Percentiles rank a stretch among this genome's conserved stretches.
These are phyloP conservation scores for Oreochromis niloticus DNA, from an alignment of 2,113 vertebrate genomes.

Conservation along the genomic window DNA sequence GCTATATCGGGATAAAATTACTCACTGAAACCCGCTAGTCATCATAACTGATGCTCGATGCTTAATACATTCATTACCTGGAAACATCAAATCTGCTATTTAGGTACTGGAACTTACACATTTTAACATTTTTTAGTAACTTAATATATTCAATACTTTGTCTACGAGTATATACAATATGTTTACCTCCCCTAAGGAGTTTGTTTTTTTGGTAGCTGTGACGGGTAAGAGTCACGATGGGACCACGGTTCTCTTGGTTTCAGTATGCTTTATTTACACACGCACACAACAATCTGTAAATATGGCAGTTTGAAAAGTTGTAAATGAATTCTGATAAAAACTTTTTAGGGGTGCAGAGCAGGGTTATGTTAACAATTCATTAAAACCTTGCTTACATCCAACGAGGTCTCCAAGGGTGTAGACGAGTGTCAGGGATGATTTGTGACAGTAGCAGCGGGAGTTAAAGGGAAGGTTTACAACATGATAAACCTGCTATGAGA, in stretches of 20 bases:
- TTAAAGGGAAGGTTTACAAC: neutral
- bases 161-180: neutral
- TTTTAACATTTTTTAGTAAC: neutral
- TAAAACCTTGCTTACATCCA: slow-evolving; percentile 15
- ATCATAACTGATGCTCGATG: neutral
- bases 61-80: neutral
- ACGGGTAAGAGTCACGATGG: neutral
- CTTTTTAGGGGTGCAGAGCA: neutral
- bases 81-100: neutral
- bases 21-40: neutral
- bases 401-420: neutral
- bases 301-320: neutral
- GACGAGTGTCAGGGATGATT: neutral
- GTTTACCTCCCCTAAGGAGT: neutral
- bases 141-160: neutral
- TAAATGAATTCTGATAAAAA: neutral
- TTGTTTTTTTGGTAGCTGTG: neutral
- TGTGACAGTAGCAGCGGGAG: neutral
- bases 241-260: neutral
- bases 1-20: neutral
- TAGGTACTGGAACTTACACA: neutral
- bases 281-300: neutral
- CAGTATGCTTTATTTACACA: neutral
- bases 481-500: neutral
- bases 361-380: neutral